phyloP scores from a whole-genome alignment of 2,888 invertebrate species.

The Alcis repandata region DNA sequence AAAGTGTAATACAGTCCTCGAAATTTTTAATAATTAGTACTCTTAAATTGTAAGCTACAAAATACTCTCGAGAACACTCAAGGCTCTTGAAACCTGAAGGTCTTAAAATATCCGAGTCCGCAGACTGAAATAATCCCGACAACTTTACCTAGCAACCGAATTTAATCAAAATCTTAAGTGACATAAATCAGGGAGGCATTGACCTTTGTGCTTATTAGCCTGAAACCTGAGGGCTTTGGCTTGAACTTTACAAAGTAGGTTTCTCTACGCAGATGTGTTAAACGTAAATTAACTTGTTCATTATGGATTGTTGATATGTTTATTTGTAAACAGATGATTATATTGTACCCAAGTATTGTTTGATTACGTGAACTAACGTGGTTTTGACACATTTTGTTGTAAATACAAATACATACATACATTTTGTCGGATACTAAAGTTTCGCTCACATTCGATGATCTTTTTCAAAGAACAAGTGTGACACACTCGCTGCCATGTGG shows the following conservation, averaged over 20 bases:
- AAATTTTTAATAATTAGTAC: not conserved
- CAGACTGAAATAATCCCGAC: slow-evolving; percentile 16
- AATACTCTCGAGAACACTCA: not conserved
- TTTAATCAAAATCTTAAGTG: slow-evolving; percentile 28
- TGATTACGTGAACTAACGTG: no score
- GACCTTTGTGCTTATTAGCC: slow-evolving; percentile 25
- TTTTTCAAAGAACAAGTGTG: no score
- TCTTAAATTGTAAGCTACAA: not conserved
- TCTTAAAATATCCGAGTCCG: slow-evolving; percentile 5
- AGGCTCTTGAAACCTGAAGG: slow-evolving; percentile 3
- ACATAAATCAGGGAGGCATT: slow-evolving; percentile 26
- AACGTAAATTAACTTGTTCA: slow-evolving; percentile 1
- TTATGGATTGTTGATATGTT: not conserved
- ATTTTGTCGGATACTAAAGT: no score
- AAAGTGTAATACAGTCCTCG: not conserved
- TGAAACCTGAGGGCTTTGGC: slow-evolving; percentile 15
- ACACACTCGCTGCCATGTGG: no score
- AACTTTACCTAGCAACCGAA: slow-evolving; percentile 18
- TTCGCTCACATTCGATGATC: no score
- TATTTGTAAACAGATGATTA: no score
- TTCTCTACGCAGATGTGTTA: not conserved
- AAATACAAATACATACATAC: no score
- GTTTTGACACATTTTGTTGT: no score
- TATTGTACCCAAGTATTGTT: no score
- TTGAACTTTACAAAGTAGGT: slow-evolving; percentile 13